Evolutionary conservation across 2,113 vertebrate genomes (phyloP), one percentile per base, ranked within the genome.

Genomic region (Colossoma macropomum): DNA sequence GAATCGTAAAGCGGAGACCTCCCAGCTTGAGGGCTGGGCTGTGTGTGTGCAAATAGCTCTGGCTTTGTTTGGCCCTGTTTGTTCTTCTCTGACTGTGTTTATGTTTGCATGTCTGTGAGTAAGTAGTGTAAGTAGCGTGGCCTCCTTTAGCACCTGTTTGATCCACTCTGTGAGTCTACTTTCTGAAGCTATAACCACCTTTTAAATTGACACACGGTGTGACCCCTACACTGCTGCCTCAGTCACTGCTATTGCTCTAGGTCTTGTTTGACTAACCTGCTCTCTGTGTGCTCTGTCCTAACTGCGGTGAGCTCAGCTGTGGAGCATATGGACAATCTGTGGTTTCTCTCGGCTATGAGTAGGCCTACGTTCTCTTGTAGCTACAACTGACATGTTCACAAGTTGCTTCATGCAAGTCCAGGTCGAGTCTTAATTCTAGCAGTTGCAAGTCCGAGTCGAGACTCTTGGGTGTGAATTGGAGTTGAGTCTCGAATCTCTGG

Each of bases 1-100:
- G 25, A 60, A 38, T 60, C 38, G 25, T 83, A 83, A 82, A 83
- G 19, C 52, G 6, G 28, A 32, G 73, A 85, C 84, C 84, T 63
- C 79, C 82, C 77, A 73, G 71, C 68, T 59, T 74, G 75, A 69
- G 25, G 10, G 50, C 74, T n/a, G 27, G 54, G 41, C 34, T 77
- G 56, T 45, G 34, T 65, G 75, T 77, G 32, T 54, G 68, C n/a
- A 38, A 21, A 13, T n/a, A 69, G 30, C 3, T 10, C 68, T n/a
- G 79, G 54, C 56, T 75, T 65, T 82, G 48, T 75, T 65, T 56
- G 27, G 45, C 3, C 56, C 48, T 82, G 45, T 82, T 63, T 83
- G 63, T 59, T 21, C 23, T 16, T 34, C 59, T 62, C 60, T 60
- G 25, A 66, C 60, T 68, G 34, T 65, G 76, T 66, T 11, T 65